A percentile compares a stretch with the other conserved stretches of the same genome.
These are phyloP conservation scores for Oreochromis mossambicus DNA, from an alignment of 2,797 vertebrate genomes.

Conservation along the genomic window DNA sequence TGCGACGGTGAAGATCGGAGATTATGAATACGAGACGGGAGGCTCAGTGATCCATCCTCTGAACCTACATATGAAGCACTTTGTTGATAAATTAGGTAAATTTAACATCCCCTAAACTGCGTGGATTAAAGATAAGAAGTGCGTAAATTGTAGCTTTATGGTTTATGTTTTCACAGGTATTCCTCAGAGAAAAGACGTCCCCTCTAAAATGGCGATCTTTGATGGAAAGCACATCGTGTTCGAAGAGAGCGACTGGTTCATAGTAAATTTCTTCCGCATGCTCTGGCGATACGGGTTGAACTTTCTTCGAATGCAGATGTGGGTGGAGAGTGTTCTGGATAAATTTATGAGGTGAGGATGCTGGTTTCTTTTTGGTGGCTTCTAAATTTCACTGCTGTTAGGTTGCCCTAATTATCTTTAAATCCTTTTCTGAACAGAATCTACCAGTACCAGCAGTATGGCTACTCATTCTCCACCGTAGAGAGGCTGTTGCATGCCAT, in stretches of 20 bases:
- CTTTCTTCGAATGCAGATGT: constrained; percentile 88
- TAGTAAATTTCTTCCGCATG: constrained; percentile 84
- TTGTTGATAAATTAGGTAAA: constrained; percentile 86
- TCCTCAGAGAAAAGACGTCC: constrained; percentile 10
- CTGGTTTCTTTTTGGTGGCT: background rate
- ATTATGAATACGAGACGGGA: constrained; percentile 82
- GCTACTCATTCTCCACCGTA: constrained; percentile 89
- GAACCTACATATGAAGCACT: constrained; percentile 94
- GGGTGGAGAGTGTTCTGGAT: constrained; percentile 89
- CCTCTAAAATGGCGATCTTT: constrained; percentile 80
- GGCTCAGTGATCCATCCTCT: constrained; percentile 87
- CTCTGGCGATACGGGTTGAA: constrained; percentile 90
- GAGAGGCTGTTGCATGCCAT: constrained; percentile 86
- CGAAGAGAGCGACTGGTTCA: constrained; percentile 90
- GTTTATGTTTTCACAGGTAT: constrained; percentile 66
- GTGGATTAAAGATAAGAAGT: background rate
- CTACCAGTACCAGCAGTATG: constrained; percentile 91
- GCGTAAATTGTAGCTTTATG: background rate
- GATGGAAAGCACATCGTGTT: constrained; percentile 87
- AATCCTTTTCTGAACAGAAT: constrained; percentile 73
- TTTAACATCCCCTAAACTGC: background rate
- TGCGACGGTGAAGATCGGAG: constrained; percentile 77
- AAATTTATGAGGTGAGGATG: constrained; percentile 92
- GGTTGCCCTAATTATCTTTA: background rate
- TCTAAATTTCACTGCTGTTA: background rate